Evolutionary conservation across 2,113 vertebrate genomes (phyloP), one percentile per base, ranked within the genome.

Genomic region (Cyprinodon brontotheroides): DNA sequence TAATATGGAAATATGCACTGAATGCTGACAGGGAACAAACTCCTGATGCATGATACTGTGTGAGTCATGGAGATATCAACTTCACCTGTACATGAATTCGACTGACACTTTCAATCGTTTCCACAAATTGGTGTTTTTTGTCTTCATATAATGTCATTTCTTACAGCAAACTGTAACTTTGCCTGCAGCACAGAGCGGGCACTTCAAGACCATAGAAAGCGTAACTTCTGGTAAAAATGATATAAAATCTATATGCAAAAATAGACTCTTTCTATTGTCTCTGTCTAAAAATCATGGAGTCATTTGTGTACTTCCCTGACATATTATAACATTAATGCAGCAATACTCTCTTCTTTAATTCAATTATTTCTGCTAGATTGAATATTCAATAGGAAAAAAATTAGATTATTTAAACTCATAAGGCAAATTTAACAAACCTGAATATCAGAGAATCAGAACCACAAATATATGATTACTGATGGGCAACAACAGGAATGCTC

Each of bases 61-160:
- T 78, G 48, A 61, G 50, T 64, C 17, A 29, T 13, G 48, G 10
- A 68, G 62, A 39, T 43, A 68, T 65, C 29, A 17, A 40, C 73
- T 67, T 39, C 45, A 71, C 20, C 17, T 41, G 11, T 53, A 59
- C 38, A 37, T 66, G 40, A 41, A 45, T 22, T 59, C 4, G 43
- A 78, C 81, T 48, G 20, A 80, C 8, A 57, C 7, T 65, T 39
- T 75, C 17, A 74, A 74, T 68, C 64, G 66, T n/a, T 69, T 63
- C 50, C 38, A 39, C 50, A 17, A 74, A 53, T 53, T 48, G 11
- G n/a, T 53, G 4, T 62, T 41, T 77, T 66, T 36, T 73, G 15
- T 1, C 20, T 40, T 10, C 22, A 15, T 2, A 11, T 3, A 22
- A 36, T 47, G 22, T 68, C 13, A 43, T 10, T 8, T 57, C 17